These are phyloP conservation scores for Masticophis lateralis DNA, from an alignment of 2,797 vertebrate species.

Conservation along the genomic window DNA sequence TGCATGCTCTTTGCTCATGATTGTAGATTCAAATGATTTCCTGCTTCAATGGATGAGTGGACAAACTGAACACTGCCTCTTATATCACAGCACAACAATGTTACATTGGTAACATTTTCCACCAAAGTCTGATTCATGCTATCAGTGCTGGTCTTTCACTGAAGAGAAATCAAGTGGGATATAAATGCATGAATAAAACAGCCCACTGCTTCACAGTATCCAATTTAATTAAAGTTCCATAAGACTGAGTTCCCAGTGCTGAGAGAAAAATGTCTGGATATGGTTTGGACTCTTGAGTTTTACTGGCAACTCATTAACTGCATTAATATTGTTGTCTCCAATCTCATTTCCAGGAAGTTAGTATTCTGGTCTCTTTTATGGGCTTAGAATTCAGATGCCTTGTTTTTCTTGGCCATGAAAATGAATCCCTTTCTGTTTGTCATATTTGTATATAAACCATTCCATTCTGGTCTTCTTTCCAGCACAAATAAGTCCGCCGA, in stretches of 20 bases:
- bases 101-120: background rate
- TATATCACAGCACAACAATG: background rate
- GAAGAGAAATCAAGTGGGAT: background rate
- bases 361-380: background rate
- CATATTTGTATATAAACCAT: background rate
- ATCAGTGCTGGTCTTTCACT: background rate
- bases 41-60: background rate
- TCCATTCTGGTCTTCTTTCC: background rate
- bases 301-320: background rate
- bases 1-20: background rate
- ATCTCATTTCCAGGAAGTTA: background rate
- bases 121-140: background rate
- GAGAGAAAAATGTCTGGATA: background rate
- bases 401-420: background rate
- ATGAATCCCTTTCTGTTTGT: background rate
- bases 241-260: background rate
- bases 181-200: background rate
- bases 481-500: background rate
- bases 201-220: background rate
- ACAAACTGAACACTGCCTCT: background rate
- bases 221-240: background rate
- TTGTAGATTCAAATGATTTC: background rate
- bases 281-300: background rate
- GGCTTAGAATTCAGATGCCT: background rate
- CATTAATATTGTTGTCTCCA: background rate